phyloP scores from a whole-genome alignment of 1,140 invertebrate genomes.

The Psix sp. region DNA sequence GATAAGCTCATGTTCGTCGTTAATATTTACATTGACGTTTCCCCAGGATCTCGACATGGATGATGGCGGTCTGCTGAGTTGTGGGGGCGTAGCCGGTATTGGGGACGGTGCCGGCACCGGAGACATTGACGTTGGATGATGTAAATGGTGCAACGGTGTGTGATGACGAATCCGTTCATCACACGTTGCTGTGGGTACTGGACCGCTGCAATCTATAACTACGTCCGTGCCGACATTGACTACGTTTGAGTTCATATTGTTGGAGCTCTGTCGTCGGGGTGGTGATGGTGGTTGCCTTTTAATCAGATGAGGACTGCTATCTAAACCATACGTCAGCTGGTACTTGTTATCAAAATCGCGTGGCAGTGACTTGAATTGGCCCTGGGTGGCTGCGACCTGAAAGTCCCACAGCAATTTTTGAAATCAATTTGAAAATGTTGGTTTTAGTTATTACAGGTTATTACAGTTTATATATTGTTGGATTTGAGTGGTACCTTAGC shows the following conservation, averaged over 20 bases:
- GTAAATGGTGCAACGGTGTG: slow-evolving; percentile 65
- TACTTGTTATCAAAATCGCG: slow-evolving; percentile 76
- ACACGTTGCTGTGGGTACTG: slow-evolving; percentile 72
- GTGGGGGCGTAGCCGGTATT: slow-evolving; percentile 64
- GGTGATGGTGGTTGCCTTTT: slow-evolving; percentile 86
- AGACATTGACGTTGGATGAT: slow-evolving; percentile 77
- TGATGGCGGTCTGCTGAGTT: slow-evolving; percentile 73
- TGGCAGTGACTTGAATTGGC: slow-evolving; percentile 74
- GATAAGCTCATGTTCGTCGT: slow-evolving; percentile 80
- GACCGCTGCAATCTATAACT: slow-evolving; percentile 76
- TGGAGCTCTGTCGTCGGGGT: slow-evolving; percentile 84
- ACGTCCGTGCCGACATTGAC: slow-evolving; percentile 66
- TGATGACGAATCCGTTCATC: slow-evolving; percentile 70
- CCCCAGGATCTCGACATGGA: slow-evolving; percentile 80
- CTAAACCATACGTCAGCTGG: slow-evolving; percentile 73
- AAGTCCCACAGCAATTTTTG: too few species aligned
- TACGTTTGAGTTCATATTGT: slow-evolving; percentile 66
- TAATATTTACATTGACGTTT: slow-evolving; percentile 75
- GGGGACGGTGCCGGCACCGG: slow-evolving; percentile 69
- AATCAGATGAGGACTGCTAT: slow-evolving; percentile 73
- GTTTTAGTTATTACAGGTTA: too few species aligned
- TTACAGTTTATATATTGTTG: too few species aligned
- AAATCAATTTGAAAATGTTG: too few species aligned
- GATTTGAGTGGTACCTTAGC: slow-evolving; percentile 82
- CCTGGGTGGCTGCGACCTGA: slow-evolving; percentile 71